phyloP scores from a whole-genome alignment of 2,113 vertebrate species.

The Chaenogobius annularis region DNA sequence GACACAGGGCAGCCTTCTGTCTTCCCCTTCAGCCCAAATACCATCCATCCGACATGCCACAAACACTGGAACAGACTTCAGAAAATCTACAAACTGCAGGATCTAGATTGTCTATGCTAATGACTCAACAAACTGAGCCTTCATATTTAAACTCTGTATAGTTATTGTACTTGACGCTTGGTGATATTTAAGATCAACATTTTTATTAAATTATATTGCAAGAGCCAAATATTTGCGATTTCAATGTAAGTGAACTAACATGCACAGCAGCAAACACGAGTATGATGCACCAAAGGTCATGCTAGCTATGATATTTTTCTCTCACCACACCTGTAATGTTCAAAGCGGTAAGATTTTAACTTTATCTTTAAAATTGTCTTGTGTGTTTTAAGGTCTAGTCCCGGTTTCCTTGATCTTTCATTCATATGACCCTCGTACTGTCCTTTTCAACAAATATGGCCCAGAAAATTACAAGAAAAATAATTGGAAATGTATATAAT shows the following conservation, averaged over 20 bases:
- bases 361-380: background rate
- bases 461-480: background rate
- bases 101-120: conserved; percentile 10
- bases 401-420: background rate
- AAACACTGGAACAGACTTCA: conserved; percentile 34
- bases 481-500: background rate
- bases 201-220: background rate
- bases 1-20: conserved; percentile 43
- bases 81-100: conserved; percentile 9
- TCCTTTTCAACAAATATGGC: no score
- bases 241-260: conserved; percentile 47
- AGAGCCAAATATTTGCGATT: background rate
- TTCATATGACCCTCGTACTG: background rate
- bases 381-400: background rate
- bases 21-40: conserved; percentile 42
- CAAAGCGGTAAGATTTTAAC: background rate
- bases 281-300: conserved; percentile 37
- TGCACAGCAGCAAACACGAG: conserved; percentile 57
- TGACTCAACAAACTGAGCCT: background rate
- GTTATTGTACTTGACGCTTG: no score
- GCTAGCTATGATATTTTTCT: conserved; percentile 3
- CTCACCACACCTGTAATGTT: background rate
- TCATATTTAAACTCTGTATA: background rate
- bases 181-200: no score
- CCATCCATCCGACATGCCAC: conserved; percentile 58